Evolutionary conservation across 2,888 invertebrate genomes (phyloP), one percentile per base, ranked within the genome.

Genomic region (Phalera bucephala): DNA sequence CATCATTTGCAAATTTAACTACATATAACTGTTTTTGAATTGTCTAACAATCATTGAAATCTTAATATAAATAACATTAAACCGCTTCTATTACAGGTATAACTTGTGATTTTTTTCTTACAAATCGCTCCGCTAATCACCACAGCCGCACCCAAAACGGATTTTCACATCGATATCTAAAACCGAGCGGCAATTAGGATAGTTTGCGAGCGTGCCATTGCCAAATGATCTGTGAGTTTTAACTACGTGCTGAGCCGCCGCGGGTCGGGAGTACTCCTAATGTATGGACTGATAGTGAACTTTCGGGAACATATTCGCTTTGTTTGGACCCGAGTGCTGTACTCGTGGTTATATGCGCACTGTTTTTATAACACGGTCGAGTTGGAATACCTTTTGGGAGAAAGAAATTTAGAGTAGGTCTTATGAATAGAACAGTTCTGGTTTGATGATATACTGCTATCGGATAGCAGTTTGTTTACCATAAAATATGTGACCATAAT

Each of bases 161-260:
- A 56, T 62, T 66, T 64, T 60, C 66, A 53, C 52, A 53, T 54
- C 61, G 71, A 71, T 80, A 83, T 75, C 79, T 68, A 64, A 70
- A 73, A 71, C 69, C 66, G 68, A 64, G 66, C 41, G 68, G 80
- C 78, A 81, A 83, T 84, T 83, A 80, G 76, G 76, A 67, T 79
- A 76, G 82, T 81, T 80, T 77, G 82, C 70, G 69, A 71, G 59
- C 67, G 71, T 63, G 65, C 67, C 56, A 71, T 72, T 76, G 79
- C 76, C 76, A 79, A 82, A 81, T 81, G 80, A 81, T 80, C 76
- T 75, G 80, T 65, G 71, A 73, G 64, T 65, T 64, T 58, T 53
- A 60, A 64, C 60, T 62, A 46, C 43, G 42, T 46, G 43, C 43
- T 41, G 44, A 58, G n/a, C 27, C 4, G 14, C 50, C 45, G 36